These are phyloP conservation scores for Drosophila kepulauana DNA, from an alignment of 1,140 invertebrate species.

Conservation along the genomic window DNA sequence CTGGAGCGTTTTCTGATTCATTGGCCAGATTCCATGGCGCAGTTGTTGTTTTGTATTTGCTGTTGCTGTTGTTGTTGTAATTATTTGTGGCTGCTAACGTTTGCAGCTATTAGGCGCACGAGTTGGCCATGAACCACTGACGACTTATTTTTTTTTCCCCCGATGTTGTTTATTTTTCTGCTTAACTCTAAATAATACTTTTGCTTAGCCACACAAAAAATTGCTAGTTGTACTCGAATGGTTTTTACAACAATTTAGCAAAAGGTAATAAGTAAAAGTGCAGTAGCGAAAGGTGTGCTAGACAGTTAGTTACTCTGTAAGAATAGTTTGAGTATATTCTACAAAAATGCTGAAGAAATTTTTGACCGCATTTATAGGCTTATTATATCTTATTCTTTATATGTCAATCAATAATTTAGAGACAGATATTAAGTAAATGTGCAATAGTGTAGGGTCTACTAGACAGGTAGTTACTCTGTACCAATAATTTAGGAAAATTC, in stretches of 20 bases:
- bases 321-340: background rate
- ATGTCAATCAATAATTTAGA: no score
- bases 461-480: no score
- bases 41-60: constrained; percentile 46
- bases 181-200: constrained; percentile 37
- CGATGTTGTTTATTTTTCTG: background rate
- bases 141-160: constrained; percentile 21
- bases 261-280: constrained; percentile 32
- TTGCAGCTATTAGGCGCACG: constrained; percentile 73
- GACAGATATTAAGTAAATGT: no score
- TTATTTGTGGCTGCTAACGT: constrained; percentile 59
- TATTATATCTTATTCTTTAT: no score
- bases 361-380: no score
- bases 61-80: constrained; percentile 46
- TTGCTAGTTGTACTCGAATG: constrained; percentile 20
- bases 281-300: background rate
- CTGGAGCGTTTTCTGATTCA: constrained; percentile 61
- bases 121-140: constrained; percentile 80
- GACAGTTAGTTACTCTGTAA: background rate
- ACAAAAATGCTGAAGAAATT: no score
- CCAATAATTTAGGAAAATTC: rapidly evolving
- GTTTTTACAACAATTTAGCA: constrained; percentile 11
- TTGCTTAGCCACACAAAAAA: constrained; percentile 47
- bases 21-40: constrained; percentile 76
- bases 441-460: no score